A percentile compares a stretch with the other conserved stretches of the same genome.
These are phyloP conservation scores for Oxyura jamaicensis DNA, from an alignment of 2,113 vertebrate species.

Conservation along the genomic window DNA sequence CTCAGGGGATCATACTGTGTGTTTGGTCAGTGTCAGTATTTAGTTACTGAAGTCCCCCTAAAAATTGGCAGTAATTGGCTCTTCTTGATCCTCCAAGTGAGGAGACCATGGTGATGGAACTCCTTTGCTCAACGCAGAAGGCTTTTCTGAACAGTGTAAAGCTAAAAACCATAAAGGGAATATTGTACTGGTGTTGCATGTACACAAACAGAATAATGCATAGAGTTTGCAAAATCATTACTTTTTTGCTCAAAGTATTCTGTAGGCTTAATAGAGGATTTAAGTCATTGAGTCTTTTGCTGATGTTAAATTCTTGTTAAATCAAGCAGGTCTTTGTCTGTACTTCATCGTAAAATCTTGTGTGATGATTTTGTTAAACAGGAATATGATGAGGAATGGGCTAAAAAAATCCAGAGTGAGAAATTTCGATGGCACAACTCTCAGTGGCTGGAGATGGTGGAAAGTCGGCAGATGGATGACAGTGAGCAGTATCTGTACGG, in stretches of 20 bases:
- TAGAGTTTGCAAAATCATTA: background rate
- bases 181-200: background rate
- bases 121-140: background rate
- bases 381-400: constrained; percentile 93
- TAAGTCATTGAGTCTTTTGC: background rate
- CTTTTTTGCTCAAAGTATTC: background rate
- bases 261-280: background rate
- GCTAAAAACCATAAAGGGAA: background rate
- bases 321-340: background rate
- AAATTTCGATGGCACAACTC: constrained; percentile 95
- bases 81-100: background rate
- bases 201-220: background rate
- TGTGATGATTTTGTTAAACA: constrained; percentile 50
- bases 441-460: constrained; percentile 97
- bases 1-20: background rate
- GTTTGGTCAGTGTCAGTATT: background rate
- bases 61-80: background rate
- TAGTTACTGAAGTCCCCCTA: background rate
- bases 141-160: background rate
- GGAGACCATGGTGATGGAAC: background rate
- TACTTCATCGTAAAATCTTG: background rate
- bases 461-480: constrained; percentile 89
- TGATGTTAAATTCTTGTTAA: background rate
- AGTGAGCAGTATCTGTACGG: constrained; percentile 84
- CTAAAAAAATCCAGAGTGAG: constrained; percentile 90